phyloP scores from a whole-genome alignment of 2,888 invertebrate genomes.

The Acleris laterana region DNA sequence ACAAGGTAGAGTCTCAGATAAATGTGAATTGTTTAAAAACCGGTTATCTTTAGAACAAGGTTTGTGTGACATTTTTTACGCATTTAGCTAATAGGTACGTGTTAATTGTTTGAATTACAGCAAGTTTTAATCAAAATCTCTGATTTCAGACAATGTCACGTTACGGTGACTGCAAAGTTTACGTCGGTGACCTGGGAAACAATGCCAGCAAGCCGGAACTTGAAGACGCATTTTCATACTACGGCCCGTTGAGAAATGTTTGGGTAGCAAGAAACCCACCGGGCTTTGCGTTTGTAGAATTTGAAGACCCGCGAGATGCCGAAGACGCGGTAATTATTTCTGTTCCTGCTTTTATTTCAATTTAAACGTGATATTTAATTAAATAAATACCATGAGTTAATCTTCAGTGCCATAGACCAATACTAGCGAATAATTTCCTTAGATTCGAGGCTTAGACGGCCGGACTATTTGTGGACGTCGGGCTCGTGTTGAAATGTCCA shows the following conservation, averaged over 20 bases:
- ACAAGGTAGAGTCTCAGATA: neutral
- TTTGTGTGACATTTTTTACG: slow-evolving; percentile 14
- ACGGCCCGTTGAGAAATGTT: slow-evolving; percentile 95
- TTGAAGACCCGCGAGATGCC: slow-evolving; percentile 96
- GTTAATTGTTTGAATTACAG: neutral
- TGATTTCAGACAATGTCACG: slow-evolving; percentile 86
- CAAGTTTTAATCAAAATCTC: slow-evolving; percentile 8
- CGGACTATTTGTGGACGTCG: slow-evolving; percentile 94
- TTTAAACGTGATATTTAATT: too few species aligned
- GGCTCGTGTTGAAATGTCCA: slow-evolving; percentile 96
- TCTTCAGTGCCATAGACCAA: too few species aligned
- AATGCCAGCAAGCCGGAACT: slow-evolving; percentile 96
- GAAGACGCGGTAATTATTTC: slow-evolving; percentile 90
- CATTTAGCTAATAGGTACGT: neutral
- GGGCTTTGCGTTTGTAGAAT: slow-evolving; percentile 97
- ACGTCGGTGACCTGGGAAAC: slow-evolving; percentile 97
- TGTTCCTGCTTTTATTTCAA: too few species aligned
- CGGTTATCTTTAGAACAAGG: slow-evolving; percentile 15
- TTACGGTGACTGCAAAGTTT: slow-evolving; percentile 96
- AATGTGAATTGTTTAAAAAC: slow-evolving; percentile 20
- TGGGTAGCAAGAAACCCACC: slow-evolving; percentile 99
- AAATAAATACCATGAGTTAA: neutral
- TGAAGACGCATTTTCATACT: slow-evolving; percentile 96
- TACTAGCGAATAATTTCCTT: slow-evolving; percentile 16
- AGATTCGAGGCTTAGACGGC: slow-evolving; percentile 87